phyloP scores from a whole-genome alignment of 2,888 invertebrate species.

The Hecatera dysodea region DNA sequence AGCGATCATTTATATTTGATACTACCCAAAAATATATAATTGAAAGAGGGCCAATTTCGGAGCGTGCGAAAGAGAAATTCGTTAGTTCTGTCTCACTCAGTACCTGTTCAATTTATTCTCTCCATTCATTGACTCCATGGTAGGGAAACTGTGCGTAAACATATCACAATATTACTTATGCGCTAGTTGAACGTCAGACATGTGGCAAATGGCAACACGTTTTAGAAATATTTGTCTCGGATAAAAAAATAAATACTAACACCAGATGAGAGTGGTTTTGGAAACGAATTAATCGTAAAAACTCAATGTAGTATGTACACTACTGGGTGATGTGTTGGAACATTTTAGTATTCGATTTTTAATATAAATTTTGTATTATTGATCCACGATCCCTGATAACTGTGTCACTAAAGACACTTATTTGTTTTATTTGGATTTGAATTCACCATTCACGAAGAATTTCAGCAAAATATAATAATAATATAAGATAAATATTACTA shows the following conservation, averaged over 20 bases:
- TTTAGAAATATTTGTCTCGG: conserved; percentile 29
- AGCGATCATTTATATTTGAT: no score
- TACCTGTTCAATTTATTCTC: conserved; percentile 91
- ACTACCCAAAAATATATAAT: conserved; percentile 43
- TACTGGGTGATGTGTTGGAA: no score
- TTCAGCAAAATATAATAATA: neutral
- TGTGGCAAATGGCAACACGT: conserved; percentile 38
- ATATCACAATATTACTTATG: conserved; percentile 80
- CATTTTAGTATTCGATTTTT: neutral
- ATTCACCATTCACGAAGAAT: no score
- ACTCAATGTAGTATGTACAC: no score
- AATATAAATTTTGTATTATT: no score
- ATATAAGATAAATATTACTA: conserved; percentile 38
- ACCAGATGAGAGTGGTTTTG: no score
- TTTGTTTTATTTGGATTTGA: no score
- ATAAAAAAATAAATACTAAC: no score
- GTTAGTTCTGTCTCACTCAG: conserved; percentile 91
- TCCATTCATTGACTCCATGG: conserved; percentile 89
- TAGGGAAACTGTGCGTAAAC: conserved; percentile 90
- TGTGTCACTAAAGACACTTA: no score
- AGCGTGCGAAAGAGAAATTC: conserved; percentile 78
- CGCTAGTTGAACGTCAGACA: conserved; percentile 55
- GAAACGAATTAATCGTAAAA: no score
- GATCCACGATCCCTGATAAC: no score
- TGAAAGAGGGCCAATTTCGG: conserved; percentile 77